These are phyloP conservation scores for Zophobas atratus DNA, from an alignment of 1,140 invertebrate species.

Conservation along the genomic window DNA sequence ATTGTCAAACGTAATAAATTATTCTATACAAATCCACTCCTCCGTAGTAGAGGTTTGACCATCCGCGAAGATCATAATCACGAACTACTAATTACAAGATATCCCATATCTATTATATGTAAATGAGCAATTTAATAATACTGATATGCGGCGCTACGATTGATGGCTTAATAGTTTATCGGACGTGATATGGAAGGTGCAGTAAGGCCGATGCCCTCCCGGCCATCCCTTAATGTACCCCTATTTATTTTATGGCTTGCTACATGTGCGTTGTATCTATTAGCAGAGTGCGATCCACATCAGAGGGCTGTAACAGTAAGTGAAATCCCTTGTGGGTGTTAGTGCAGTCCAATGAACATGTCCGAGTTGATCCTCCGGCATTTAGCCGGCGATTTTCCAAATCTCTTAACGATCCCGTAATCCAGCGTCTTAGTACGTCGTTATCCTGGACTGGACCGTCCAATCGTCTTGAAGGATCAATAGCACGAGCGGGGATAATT, in stretches of 20 bases:
- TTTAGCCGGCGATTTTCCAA: conserved; percentile 59
- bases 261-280: conserved; percentile 42
- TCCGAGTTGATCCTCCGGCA: conserved; percentile 55
- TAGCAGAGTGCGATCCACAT: conserved; percentile 35
- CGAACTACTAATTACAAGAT: conserved; percentile 6
- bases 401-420: conserved; percentile 54
- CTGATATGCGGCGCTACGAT: background rate
- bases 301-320: conserved; percentile 41
- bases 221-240: conserved; percentile 14
- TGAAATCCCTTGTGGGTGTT: conserved; percentile 49
- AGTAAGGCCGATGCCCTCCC: conserved; percentile 22
- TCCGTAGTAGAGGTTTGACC: background rate
- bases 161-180: conserved; percentile 15
- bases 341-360: conserved; percentile 52
- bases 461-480: conserved; percentile 34
- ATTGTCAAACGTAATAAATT: conserved; percentile 17
- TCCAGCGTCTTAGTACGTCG: conserved; percentile 51
- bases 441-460: conserved; percentile 44
- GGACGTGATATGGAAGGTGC: conserved; percentile 25
- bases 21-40: conserved; percentile 3
- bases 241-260: conserved; percentile 39
- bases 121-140: conserved; percentile 31
- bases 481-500: conserved; percentile 47
- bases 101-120: conserved; percentile 10
- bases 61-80: conserved; percentile 8